phyloP scores from a whole-genome alignment of 2,888 invertebrate genomes.

The Microdon myrmicae region DNA sequence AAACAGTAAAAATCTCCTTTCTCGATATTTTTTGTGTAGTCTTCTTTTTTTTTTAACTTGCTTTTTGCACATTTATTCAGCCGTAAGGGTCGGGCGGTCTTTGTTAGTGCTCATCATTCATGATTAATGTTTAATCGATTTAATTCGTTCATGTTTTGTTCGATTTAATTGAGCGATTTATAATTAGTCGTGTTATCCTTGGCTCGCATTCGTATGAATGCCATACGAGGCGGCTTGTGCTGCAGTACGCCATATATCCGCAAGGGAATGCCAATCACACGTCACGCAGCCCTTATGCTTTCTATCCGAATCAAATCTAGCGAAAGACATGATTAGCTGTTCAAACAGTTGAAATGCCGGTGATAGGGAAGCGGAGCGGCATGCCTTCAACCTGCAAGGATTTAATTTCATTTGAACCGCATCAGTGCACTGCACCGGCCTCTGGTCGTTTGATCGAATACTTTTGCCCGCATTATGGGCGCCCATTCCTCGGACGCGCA shows the following conservation, averaged over 20 bases:
- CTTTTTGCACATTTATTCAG: neutral
- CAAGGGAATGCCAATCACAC: neutral
- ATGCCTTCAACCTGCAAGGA: neutral
- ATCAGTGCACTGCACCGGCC: neutral
- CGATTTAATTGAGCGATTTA: constrained; percentile 52
- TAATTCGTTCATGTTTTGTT: constrained; percentile 49
- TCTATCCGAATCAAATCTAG: constrained; percentile 34
- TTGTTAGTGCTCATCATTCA: constrained; percentile 41
- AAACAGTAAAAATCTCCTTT: constrained; percentile 41
- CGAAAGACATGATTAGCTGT: constrained; percentile 42
- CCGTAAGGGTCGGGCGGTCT: no score
- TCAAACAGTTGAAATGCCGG: constrained; percentile 22
- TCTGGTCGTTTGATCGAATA: constrained; percentile 1
- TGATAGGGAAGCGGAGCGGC: neutral
- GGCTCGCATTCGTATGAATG: neutral
- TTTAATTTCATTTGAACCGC: neutral
- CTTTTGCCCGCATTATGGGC: constrained; percentile 3
- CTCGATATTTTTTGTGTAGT: constrained; percentile 7
- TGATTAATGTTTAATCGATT: constrained; percentile 52
- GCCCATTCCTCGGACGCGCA: no score
- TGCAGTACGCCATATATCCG: constrained; percentile 24
- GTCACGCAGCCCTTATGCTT: constrained; percentile 26
- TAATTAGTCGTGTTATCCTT: constrained; percentile 30
- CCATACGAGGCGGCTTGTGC: neutral
- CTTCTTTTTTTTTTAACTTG: neutral